Percentiles rank a stretch among this genome's conserved stretches.
These are phyloP conservation scores for Cyclargus thomasi DNA, from an alignment of 1,140 invertebrate species.

Conservation along the genomic window DNA sequence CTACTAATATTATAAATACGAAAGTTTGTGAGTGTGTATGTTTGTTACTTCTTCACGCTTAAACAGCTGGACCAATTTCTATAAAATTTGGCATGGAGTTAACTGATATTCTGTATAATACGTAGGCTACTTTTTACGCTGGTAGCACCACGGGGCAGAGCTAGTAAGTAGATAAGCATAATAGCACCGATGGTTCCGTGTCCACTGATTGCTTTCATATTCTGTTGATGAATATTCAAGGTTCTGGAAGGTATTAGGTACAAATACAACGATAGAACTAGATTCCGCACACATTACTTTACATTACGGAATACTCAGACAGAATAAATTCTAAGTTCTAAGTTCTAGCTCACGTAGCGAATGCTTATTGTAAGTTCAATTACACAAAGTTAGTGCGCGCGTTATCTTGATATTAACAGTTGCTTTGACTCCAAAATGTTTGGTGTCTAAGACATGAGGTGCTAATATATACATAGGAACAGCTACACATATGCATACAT, in stretches of 20 bases:
- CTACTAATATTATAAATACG: no score
- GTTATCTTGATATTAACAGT: not conserved
- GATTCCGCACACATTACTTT: not conserved
- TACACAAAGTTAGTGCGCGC: not conserved
- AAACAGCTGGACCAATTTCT: no score
- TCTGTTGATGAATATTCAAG: not conserved
- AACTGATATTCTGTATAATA: no score
- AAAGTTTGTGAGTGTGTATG: no score
- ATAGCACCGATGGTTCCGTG: not conserved
- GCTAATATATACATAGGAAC: no score
- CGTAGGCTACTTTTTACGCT: no score
- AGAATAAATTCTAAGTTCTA: not conserved
- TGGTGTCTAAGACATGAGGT: no score
- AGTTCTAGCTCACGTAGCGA: not conserved
- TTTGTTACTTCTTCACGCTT: no score
- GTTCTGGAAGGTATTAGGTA: not conserved
- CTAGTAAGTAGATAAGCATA: not conserved
- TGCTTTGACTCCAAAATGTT: not conserved
- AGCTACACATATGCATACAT: no score
- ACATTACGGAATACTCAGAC: not conserved
- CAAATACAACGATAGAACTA: not conserved
- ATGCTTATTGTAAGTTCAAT: not conserved
- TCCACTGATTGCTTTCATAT: not conserved
- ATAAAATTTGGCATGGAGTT: no score
- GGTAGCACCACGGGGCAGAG: no score